Evolutionary conservation across 2,888 invertebrate species (phyloP).

Genomic region (Ormyrus thymus): DNA sequence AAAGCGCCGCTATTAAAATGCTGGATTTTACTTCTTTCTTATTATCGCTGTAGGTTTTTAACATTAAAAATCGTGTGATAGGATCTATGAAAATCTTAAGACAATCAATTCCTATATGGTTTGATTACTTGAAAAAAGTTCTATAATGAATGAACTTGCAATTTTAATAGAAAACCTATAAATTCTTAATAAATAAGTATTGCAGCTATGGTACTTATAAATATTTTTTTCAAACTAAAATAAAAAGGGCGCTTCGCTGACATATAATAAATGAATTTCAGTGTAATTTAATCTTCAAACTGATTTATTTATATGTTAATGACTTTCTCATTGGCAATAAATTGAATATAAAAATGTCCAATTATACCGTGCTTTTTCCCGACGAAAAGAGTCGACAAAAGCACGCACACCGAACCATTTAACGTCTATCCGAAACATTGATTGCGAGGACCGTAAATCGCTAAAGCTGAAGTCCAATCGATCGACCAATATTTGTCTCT

Average conservation of each 20-base stretch:
- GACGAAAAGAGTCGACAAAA: background rate
- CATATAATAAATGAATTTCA: no score
- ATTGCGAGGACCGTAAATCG: constrained; percentile 36
- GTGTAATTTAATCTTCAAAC: no score
- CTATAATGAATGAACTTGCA: no score
- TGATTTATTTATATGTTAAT: constrained; percentile 24
- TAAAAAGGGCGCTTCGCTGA: no score
- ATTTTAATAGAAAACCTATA: no score
- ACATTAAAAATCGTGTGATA: constrained; percentile 32
- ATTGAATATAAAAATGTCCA: constrained; percentile 38
- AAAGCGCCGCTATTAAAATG: constrained; percentile 45
- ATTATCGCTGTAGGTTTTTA: constrained; percentile 27
- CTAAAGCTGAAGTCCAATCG: constrained; percentile 33
- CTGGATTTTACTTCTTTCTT: constrained; percentile 9
- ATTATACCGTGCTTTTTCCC: constrained; percentile 19
- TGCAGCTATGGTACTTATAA: no score
- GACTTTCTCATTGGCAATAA: constrained; percentile 3
- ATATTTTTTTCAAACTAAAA: no score
- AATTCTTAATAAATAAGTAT: no score
- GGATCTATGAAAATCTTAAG: no score
- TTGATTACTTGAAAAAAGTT: no score
- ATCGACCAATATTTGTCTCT: constrained; percentile 42
- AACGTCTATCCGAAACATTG: constrained; percentile 29
- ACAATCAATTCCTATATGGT: no score
- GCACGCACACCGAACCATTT: constrained; percentile 8